Base-by-base conservation (phyloP, 2,888 invertebrate genomes). In the Margaritifera margaritifera region DNA sequence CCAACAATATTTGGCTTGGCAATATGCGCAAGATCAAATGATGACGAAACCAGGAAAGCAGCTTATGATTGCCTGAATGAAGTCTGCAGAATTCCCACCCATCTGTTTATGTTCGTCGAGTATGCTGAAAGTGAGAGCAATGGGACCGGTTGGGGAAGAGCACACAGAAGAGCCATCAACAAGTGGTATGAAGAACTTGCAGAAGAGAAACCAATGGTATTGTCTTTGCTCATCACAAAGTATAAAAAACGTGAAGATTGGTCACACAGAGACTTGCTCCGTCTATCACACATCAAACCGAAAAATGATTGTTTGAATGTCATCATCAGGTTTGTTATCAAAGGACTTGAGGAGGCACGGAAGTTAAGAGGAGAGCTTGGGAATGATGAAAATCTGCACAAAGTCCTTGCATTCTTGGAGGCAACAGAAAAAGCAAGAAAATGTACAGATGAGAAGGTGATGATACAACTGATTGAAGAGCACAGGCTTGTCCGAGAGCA, bases 181-280 rank as follows among this genome's bases (percentile, higher is more conserved):
- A 90, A 91, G 11, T 95, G 94, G 94, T 95, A 95, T 85, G 67
- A 72, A 51, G 50, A 74, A 60, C 66, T 61, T 62, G 20, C 60
- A 50, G 42, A 42, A 42, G 24, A 57, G n/a, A 68, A 74, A 31
- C 68, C 72, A 52, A 52, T 15, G 85, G 92, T 92, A 63, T 90
- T 95, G 57, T 93, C 93, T 0, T 91, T 92, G 79, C 92, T 93
- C 77, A 91, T 94, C 24, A 92, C 93, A 6, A 92, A 92, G 84
- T 92, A 92, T 66, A 92, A 92, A 63, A 92, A 93, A 11, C 92
- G 93, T 75, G 92, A 93, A 80, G 93, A 94, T 6, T 94, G 94
- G 91, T 92, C 92, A 0, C 95, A 95, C 86, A 93, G 93, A 81
- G 94, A 94, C 80, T 90, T 95, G n/a, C 90, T 92, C 91, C 85